These are phyloP conservation scores for Metopolophium dirhodum DNA, from an alignment of 1,140 invertebrate genomes.

Conservation along the genomic window DNA sequence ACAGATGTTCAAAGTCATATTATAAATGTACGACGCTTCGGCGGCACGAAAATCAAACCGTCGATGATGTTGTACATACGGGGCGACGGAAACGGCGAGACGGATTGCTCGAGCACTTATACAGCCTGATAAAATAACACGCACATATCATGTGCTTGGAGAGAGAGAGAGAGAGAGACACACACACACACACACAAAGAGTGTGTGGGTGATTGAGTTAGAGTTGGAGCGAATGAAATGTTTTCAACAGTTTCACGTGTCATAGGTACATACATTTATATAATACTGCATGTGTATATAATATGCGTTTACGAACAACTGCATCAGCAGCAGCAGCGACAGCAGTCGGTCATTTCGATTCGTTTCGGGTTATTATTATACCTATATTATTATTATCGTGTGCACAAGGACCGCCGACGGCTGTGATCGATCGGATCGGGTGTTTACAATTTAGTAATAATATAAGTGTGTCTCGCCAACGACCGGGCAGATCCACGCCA, in stretches of 20 bases:
- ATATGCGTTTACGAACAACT: neutral
- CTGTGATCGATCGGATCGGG: neutral
- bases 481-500: neutral
- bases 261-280: neutral
- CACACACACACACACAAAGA: neutral
- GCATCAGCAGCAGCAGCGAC: neutral
- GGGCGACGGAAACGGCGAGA: neutral
- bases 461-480: neutral
- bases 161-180: neutral
- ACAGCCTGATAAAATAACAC: neutral
- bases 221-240: neutral
- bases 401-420: neutral
- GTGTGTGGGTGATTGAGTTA: no score
- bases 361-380: slow-evolving; percentile 27
- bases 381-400: neutral
- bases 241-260: neutral
- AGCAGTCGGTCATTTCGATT: neutral
- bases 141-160: neutral
- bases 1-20: slow-evolving; percentile 8
- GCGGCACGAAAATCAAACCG: neutral
- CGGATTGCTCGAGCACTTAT: neutral
- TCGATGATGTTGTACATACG: neutral
- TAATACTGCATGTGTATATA: neutral
- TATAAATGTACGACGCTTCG: neutral
- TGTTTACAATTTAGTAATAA: neutral